Evolutionary conservation across 2,797 vertebrate species (phyloP), one percentile per base, ranked within the genome.

Genomic region (Tragelaphus eurycerus): DNA sequence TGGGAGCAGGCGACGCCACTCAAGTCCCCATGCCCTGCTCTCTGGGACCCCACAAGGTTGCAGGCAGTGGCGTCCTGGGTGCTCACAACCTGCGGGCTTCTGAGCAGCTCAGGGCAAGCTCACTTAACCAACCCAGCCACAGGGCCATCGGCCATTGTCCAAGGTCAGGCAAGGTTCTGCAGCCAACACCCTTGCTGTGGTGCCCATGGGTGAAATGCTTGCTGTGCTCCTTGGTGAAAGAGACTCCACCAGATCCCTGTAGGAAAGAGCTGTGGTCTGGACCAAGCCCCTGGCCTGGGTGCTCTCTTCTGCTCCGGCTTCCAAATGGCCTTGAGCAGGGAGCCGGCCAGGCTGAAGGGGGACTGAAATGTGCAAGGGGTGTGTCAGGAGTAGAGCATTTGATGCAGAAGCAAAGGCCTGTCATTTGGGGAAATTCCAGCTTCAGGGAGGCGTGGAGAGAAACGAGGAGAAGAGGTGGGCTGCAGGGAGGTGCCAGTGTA

Each of bases 341-440:
- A 15, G 15, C 6, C 0, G 2, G 83, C 43, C 3, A 10, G 71
- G 76, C 71, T 8, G 1, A 8, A n/a, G 64, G 46, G 16, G 27
- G 52, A 17, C 7, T 1, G 23, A 29, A 1, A 3, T 1, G 1
- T 48, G 71, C 15, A 10, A 90, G 83, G 96, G 29, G 85, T 27
- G 60, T 29, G 90, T 78, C 25, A 67, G 96, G 90, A 88, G 90
- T 3, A 97, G 98, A 71, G 31, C n/a, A 89, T 89, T 94, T 84
- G 96, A 34, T 54, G 31, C 52, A 29, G 97, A 97, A 98, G 98
- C 95, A 96, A 97, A 97, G 95, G 79, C 95, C 93, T 93, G 88
- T 96, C 97, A 94, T 98, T 95, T 98, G 7, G 93, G 95, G 95
- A 95, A 89, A 96, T 96, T 97, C 96, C 96, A 92, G 29, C 95